phyloP scores from a whole-genome alignment of 2,888 invertebrate species.

The Agriopis marginaria region DNA sequence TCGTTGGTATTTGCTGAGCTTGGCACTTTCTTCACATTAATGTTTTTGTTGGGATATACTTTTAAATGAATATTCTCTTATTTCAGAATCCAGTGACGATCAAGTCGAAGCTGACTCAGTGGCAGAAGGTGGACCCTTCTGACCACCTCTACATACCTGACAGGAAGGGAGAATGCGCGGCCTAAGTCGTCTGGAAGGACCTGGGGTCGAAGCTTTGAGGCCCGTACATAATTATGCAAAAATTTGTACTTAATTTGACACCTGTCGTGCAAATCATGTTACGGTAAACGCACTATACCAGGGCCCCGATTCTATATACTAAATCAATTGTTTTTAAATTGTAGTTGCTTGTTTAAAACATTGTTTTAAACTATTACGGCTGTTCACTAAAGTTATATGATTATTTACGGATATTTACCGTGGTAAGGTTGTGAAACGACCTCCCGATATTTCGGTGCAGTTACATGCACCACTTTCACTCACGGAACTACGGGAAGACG shows the following conservation, averaged over 20 bases:
- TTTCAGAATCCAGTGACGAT: conserved; percentile 79
- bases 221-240: background rate
- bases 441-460: too few species aligned
- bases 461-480: too few species aligned
- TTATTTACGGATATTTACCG: too few species aligned
- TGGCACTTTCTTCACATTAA: too few species aligned
- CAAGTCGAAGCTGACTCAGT: conserved; percentile 76
- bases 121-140: conserved; percentile 76
- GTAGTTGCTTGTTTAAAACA: too few species aligned
- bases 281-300: background rate
- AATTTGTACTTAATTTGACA: conserved; percentile 1
- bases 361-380: too few species aligned
- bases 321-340: too few species aligned
- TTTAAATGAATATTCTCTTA: conserved; percentile 15
- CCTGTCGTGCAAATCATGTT: background rate
- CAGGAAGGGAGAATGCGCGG: conserved; percentile 56
- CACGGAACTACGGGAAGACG: too few species aligned
- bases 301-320: too few species aligned
- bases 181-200: conserved; percentile 44
- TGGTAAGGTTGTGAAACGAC: too few species aligned
- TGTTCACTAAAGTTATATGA: too few species aligned
- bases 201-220: conserved; percentile 6
- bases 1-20: too few species aligned
- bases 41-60: background rate
- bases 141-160: conserved; percentile 78